These are phyloP conservation scores for Armadillidium nasatum DNA, from an alignment of 1,140 invertebrate species.

Conservation along the genomic window DNA sequence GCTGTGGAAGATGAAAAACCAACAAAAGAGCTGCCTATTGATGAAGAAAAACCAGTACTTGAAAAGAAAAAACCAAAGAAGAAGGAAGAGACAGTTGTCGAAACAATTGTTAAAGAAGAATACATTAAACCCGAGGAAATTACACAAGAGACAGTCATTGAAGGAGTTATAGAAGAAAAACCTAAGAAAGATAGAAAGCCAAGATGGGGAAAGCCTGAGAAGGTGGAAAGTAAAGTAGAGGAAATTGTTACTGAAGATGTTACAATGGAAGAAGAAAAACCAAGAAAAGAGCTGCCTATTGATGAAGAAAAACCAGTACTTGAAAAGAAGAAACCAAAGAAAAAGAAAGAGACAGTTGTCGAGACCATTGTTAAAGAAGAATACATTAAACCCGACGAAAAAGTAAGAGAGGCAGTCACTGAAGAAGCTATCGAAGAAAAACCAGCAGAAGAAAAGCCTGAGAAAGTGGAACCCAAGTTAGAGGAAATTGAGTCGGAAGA, in stretches of 20 bases:
- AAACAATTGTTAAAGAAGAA: conserved; percentile 3
- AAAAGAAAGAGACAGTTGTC: conserved; percentile 25
- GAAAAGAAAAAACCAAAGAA: neutral
- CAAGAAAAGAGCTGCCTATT: too few relatives aligned
- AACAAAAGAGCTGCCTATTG: neutral
- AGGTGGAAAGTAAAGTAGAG: conserved; percentile 17
- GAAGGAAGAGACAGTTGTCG: conserved; percentile 9
- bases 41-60: conserved; percentile 12
- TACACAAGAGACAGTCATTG: neutral
- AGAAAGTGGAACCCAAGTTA: conserved; percentile 17
- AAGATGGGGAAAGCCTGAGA: conserved; percentile 11
- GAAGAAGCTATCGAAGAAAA: conserved; percentile 23
- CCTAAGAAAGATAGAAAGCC: conserved; percentile 14
- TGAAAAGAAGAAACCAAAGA: conserved; percentile 26
- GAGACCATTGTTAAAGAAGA: conserved; percentile 21
- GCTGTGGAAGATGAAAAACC: conserved; percentile 5
- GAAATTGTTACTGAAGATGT: conserved; percentile 28
- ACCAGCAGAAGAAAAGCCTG: neutral
- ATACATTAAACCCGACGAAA: conserved; percentile 26
- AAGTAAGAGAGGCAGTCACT: conserved; percentile 22
- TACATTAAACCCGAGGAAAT: conserved; percentile 16
- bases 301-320: conserved; percentile 28
- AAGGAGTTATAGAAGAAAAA: conserved; percentile 8
- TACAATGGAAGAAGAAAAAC: conserved; percentile 33
- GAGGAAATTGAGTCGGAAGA: conserved; percentile 7